Evolutionary conservation across 2,797 vertebrate species (phyloP).

Genomic region (Acipenser ruthenus): DNA sequence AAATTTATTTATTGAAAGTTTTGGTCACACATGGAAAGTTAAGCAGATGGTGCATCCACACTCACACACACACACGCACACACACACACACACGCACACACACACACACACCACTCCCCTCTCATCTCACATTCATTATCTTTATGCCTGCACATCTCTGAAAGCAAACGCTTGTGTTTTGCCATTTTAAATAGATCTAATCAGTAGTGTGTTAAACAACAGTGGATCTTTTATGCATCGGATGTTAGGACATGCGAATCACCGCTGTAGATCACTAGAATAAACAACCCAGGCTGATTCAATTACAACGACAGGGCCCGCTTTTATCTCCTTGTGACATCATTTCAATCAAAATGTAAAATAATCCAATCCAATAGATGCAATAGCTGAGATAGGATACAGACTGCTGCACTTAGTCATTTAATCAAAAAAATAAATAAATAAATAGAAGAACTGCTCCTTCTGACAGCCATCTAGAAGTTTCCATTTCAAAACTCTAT

Average conservation of each 20-base stretch:
- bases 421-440: constrained; percentile 57
- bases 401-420: constrained; percentile 89
- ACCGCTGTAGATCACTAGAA: constrained; percentile 83
- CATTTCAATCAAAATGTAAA: constrained; percentile 99
- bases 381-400: constrained; percentile 88
- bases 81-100: constrained; percentile 28
- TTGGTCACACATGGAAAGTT: constrained; percentile 83
- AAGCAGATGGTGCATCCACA: constrained; percentile 66
- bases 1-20: constrained; percentile 81
- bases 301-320: constrained; percentile 83
- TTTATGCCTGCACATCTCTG: constrained; percentile 64
- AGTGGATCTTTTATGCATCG: constrained; percentile 89
- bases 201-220: constrained; percentile 88
- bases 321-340: constrained; percentile 95
- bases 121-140: constrained; percentile 51
- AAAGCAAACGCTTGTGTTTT: constrained; percentile 64
- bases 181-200: constrained; percentile 84
- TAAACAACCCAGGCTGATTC: constrained; percentile 93
- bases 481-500: constrained; percentile 83
- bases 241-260: constrained; percentile 83
- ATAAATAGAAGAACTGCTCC: constrained; percentile 60
- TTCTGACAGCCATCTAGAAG: constrained; percentile 78
- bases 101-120: constrained; percentile 29
- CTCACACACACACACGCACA: constrained; percentile 24
- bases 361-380: constrained; percentile 95